A percentile compares a stretch with the other conserved stretches of the same genome.
Evolutionary conservation across 2,797 vertebrate species (phyloP).

Genomic region (Gobio occitaniae): DNA sequence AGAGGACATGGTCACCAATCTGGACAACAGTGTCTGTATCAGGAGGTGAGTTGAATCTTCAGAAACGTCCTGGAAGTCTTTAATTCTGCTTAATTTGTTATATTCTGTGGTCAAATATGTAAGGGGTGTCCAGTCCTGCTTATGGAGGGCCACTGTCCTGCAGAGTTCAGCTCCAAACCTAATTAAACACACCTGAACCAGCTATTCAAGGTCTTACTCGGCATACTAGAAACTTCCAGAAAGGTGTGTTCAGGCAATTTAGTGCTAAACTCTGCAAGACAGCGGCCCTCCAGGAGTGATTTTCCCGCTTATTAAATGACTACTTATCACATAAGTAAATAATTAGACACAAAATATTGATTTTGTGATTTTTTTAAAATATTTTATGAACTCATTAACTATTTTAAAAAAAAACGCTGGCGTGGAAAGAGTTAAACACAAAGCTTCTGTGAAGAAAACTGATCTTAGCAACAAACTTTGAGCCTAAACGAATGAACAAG

Average conservation of each 20-base stretch:
- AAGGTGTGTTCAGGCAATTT: neutral
- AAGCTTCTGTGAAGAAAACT: too few species aligned
- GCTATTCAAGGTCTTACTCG: neutral
- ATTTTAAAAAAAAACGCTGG: too few species aligned
- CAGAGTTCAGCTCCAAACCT: neutral
- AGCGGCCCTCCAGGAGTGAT: neutral
- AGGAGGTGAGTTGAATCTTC: constrained; percentile 70
- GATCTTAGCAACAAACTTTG: too few species aligned
- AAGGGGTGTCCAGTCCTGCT: neutral
- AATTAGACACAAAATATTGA: too few species aligned
- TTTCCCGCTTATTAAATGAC: neutral
- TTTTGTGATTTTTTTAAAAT: too few species aligned
- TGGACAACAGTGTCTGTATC: constrained; percentile 65
- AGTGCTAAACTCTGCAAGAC: neutral
- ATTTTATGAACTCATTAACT: too few species aligned
- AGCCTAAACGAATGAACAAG: too few species aligned
- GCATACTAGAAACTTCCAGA: neutral
- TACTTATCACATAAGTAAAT: neutral
- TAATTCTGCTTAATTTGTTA: neutral
- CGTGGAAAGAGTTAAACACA: too few species aligned
- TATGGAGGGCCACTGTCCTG: neutral
- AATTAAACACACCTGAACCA: neutral
- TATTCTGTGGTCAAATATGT: neutral
- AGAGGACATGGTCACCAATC: constrained; percentile 66
- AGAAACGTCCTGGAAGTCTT: neutral